phyloP scores from a whole-genome alignment of 2,113 vertebrate genomes.

The Thryonomys swinderianus region DNA sequence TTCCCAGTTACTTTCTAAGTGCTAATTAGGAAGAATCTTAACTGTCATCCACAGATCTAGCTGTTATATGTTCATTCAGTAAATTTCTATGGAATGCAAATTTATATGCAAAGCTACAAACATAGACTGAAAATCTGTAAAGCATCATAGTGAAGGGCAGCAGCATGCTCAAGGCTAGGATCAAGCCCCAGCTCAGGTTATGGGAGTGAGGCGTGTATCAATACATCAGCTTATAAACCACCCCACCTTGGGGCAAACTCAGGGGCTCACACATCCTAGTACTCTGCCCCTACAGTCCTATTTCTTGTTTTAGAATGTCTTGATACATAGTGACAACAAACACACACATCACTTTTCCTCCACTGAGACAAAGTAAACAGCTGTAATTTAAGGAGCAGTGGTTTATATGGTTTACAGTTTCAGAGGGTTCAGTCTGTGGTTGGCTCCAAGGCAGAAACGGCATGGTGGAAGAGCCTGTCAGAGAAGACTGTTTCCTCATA shows the following conservation, averaged over 20 bases:
- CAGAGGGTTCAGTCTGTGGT: background rate
- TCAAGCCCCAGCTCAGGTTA: background rate
- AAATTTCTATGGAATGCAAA: background rate
- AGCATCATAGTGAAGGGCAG: background rate
- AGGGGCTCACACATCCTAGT: background rate
- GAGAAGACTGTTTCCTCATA: background rate
- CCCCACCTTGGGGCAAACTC: background rate
- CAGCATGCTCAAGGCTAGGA: background rate
- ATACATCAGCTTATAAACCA: background rate
- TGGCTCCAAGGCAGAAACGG: background rate
- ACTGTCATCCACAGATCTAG: background rate
- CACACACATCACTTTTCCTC: background rate
- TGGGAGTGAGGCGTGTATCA: background rate
- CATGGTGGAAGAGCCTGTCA: background rate
- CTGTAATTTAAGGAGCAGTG: background rate
- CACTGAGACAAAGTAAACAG: background rate
- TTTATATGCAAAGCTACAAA: background rate
- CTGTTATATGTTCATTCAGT: background rate
- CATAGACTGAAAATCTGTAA: background rate
- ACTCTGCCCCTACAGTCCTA: background rate
- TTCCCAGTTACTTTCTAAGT: background rate
- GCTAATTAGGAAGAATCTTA: slow-evolving; percentile 24
- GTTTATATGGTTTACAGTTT: background rate
- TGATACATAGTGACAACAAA: background rate
- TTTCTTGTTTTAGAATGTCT: background rate